These are phyloP conservation scores for Halocaridina rubra DNA, from an alignment of 2,888 invertebrate species.

Conservation along the genomic window DNA sequence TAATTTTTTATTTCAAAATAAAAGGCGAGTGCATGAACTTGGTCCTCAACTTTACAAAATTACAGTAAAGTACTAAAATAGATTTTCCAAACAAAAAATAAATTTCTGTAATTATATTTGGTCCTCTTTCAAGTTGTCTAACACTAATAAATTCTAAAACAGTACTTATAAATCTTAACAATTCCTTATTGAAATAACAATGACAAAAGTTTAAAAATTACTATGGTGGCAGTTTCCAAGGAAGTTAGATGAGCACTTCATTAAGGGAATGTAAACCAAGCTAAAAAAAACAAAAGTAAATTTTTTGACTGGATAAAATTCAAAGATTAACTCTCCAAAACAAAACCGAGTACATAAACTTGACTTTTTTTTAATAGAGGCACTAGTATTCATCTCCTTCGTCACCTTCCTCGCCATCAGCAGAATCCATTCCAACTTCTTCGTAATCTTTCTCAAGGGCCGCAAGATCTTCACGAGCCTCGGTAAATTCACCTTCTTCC, in stretches of 20 bases:
- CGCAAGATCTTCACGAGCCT: too few species aligned
- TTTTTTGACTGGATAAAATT: too few species aligned
- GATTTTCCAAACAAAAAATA: not conserved
- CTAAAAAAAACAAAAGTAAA: too few species aligned
- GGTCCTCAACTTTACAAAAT: not conserved
- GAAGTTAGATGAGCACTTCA: too few species aligned
- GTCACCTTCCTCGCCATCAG: not conserved
- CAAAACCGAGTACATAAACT: not conserved
- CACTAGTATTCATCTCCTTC: not conserved
- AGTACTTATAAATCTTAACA: too few species aligned
- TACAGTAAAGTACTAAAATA: not conserved
- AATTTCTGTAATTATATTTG: not conserved
- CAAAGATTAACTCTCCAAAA: not conserved
- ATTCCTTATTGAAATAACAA: too few species aligned
- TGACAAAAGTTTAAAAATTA: too few species aligned
- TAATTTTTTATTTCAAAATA: not conserved
- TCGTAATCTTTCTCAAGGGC: too few species aligned
- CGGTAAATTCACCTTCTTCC: constrained; percentile 90
- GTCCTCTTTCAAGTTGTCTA: not conserved
- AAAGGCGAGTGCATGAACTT: too few species aligned
- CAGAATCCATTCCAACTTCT: not conserved
- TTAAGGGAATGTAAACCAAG: too few species aligned
- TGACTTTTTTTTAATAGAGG: not conserved
- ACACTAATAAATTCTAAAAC: too few species aligned
- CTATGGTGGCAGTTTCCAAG: too few species aligned